Evolutionary conservation across 2,797 vertebrate genomes (phyloP).

Genomic region (Peromyscus attwateri): DNA sequence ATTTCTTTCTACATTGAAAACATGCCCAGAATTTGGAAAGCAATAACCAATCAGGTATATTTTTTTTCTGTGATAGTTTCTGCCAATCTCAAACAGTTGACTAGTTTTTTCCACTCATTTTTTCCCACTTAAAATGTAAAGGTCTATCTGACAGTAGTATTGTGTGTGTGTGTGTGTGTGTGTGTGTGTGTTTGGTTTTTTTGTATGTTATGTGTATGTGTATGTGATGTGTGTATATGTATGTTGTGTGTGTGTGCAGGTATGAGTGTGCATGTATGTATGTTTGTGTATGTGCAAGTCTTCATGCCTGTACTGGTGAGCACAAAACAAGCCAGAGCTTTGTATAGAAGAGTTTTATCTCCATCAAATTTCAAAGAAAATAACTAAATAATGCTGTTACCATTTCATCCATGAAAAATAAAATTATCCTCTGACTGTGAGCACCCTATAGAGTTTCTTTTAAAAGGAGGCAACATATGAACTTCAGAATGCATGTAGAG

Average conservation of each 20-base stretch:
- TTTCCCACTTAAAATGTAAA: constrained; percentile 72
- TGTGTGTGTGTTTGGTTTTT: too few relatives aligned
- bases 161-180: too few relatives aligned
- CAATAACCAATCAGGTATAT: constrained; percentile 75
- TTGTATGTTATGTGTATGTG: too few relatives aligned
- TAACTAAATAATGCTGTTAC: neutral
- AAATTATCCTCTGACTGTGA: neutral
- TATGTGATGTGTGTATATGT: neutral
- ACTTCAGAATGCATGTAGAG: neutral
- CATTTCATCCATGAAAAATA: neutral
- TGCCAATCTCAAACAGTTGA: constrained; percentile 9
- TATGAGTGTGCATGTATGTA: neutral
- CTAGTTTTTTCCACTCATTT: constrained; percentile 72
- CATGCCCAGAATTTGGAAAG: constrained; percentile 73
- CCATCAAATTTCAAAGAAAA: constrained; percentile 14
- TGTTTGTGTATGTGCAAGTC: neutral
- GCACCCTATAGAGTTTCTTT: neutral
- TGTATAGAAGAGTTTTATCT: neutral
- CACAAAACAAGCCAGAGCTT: constrained; percentile 37
- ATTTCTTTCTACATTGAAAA: constrained; percentile 52
- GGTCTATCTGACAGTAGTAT: neutral
- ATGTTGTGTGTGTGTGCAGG: neutral
- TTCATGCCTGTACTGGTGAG: constrained; percentile 58
- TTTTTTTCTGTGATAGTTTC: constrained; percentile 27
- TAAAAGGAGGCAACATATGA: neutral